Conservation (phyloP, 2,797 vertebrate genomes). For the Loriculus beryllinus region DNA sequence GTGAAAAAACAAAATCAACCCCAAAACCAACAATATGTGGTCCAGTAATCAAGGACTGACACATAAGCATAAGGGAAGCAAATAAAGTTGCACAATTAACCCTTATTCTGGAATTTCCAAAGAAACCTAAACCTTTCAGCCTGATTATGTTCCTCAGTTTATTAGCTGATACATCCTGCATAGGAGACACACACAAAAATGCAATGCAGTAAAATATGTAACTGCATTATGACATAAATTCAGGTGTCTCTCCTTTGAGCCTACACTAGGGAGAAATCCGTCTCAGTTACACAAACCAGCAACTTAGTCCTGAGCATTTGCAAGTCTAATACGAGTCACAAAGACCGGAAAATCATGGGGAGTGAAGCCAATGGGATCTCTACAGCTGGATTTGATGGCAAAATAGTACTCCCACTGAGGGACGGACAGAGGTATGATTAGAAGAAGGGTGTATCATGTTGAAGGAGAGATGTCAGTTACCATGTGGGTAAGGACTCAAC, state of each 20-base stretch:
- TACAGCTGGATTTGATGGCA: not conserved
- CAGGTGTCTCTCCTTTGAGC: not conserved
- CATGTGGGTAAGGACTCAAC: not conserved
- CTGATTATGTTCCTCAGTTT: not conserved
- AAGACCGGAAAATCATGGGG: not conserved
- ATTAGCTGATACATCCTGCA: not conserved
- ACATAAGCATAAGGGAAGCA: not conserved
- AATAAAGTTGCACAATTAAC: not conserved
- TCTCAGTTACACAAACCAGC: not conserved
- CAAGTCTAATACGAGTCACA: not conserved
- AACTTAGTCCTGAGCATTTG: not conserved
- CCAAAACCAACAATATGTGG: not conserved
- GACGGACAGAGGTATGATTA: not conserved
- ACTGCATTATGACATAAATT: not conserved
- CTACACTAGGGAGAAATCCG: not conserved
- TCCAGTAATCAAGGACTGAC: not conserved
- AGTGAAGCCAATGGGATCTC: not conserved
- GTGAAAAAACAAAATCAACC: not conserved
- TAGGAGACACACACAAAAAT: not conserved
- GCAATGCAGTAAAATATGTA: not conserved
- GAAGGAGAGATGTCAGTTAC: not conserved
- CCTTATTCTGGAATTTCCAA: not conserved
- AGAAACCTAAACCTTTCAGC: not conserved
- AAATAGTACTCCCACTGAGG: not conserved
- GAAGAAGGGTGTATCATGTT: not conserved